phyloP scores from a whole-genome alignment of 2,113 vertebrate species.

The Ploceus nigricollis region DNA sequence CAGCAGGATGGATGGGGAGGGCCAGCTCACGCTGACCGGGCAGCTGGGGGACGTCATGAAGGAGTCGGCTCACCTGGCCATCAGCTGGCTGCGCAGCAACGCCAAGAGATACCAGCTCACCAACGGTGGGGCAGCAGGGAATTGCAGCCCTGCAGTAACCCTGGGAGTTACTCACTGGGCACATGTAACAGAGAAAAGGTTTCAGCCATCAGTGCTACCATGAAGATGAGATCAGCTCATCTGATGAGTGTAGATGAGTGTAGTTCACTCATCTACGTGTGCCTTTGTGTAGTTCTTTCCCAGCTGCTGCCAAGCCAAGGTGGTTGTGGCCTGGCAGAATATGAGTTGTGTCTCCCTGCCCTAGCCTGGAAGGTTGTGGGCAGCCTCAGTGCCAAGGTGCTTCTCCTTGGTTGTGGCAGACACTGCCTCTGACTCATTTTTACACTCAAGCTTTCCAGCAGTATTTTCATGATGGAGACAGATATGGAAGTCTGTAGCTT shows the following conservation, averaged over 20 bases:
- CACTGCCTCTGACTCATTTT: neutral
- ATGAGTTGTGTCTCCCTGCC: neutral
- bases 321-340: neutral
- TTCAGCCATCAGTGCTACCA: fast-evolving
- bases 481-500: neutral
- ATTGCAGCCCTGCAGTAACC: neutral
- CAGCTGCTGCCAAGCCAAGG: neutral
- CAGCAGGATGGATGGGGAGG: slow-evolving; percentile 93
- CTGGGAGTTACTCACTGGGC: fast-evolving
- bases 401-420: neutral
- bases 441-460: neutral
- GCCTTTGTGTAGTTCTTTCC: neutral
- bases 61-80: slow-evolving; percentile 93
- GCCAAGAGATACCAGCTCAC: slow-evolving; percentile 88
- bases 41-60: slow-evolving; percentile 97
- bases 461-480: fast-evolving
- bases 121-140: slow-evolving; percentile 65
- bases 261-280: too few relatives aligned
- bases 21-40: slow-evolving; percentile 91
- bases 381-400: neutral
- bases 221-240: neutral
- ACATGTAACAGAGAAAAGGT: fast-evolving
- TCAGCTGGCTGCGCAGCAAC: slow-evolving; percentile 95
- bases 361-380: neutral
- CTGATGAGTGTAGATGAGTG: too few relatives aligned